Base-by-base conservation (phyloP, 2,113 vertebrate species). In the Sitta europaea region DNA sequence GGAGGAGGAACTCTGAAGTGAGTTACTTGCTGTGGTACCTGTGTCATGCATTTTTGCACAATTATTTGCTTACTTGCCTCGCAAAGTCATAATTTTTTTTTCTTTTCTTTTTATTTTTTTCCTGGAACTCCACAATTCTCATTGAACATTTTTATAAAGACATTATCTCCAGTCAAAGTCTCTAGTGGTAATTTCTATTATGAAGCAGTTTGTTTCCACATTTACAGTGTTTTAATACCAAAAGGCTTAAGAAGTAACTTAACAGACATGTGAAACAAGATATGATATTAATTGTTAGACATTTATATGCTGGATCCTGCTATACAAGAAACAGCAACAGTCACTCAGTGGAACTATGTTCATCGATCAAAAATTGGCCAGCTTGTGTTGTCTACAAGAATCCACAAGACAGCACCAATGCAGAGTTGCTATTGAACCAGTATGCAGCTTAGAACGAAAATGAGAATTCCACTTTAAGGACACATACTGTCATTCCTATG, bases 311-410 rank as follows among this genome's bases (percentile, higher is more conserved):
- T 36, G 21, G 25, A 48, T 78, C 14, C 6, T 0, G 0, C 36
- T 61, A 43, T 12, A 48, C 31, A 86, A 59, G 28, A 81, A 88
- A 24, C 8, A 76, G 35, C 25, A 85, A 27, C 6, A 67, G 22
- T 20, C 19, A 19, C 28, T 45, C 33, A 59, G 35, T n/a, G 10
- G 12, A 85, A 55, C 10, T 35, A 13, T 35, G n/a, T 19, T 63
- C 51, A 74, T 17, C 0, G 0, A 48, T 14, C n/a, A 40, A 81
- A 92, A 67, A 63, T 1, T 4, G 1, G 11, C 25, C n/a, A 70
- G 28, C 12, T 28, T 45, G 31, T 31, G 35, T 6, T 13, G 15
- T 43, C 36, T 31, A 25, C 10, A 85, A 42, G 18, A 78, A 61
- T 1, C 51, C 20, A 40, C 29, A 70, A 81, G 28, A 28, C 11